Base-by-base conservation (phyloP, 2,888 invertebrate genomes). In the Dendrolimus pini region DNA sequence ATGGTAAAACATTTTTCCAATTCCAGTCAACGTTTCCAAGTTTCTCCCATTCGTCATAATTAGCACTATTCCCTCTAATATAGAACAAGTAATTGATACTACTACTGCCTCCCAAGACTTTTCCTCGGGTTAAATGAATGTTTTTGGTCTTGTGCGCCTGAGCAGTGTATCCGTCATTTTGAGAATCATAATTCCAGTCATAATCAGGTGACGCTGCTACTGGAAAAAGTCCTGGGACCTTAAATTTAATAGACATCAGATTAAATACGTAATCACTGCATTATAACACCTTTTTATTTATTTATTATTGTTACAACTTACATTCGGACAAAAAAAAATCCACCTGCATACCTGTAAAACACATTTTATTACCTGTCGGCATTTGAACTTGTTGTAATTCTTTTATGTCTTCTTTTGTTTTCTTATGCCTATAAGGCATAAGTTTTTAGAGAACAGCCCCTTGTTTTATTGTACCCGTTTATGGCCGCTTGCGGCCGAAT, bases 41-140 rank as follows among this genome's bases (percentile, higher is more conserved):
- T 1, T 80, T 82, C 0, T 92, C 93, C 96, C 96, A 96, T 0
- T 85, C 76, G 1, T 89, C 72, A 70, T 92, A 95, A 69, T 95
- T 94, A 7, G 74, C 77, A 52, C 89, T 86, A 70, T 93, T 93
- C 0, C 94, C 95, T 63, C 93, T 83, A 0, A 93, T 80, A 68
- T 94, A 93, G 2, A 93, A 67, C 93, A 94, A 93, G 53, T 89
- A 93, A 72, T 95, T 95, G 2, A 93, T 82, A 0, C 89, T 82
- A 56, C 93, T 93, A 8, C 91, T 89, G 0, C 95, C 95, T 0
- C 95, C 95, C 12, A 93, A 76, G 13, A 91, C 89, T 69, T 94
- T 93, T 0, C 93, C 93, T 54, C 95, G 88, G 0, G 93, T 93
- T 92, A 74, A 55, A 53, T 69, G 67, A 53, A 77, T 62, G 7